Conservation (phyloP, 2,888 invertebrate genomes). For the Pollenia angustigena region DNA sequence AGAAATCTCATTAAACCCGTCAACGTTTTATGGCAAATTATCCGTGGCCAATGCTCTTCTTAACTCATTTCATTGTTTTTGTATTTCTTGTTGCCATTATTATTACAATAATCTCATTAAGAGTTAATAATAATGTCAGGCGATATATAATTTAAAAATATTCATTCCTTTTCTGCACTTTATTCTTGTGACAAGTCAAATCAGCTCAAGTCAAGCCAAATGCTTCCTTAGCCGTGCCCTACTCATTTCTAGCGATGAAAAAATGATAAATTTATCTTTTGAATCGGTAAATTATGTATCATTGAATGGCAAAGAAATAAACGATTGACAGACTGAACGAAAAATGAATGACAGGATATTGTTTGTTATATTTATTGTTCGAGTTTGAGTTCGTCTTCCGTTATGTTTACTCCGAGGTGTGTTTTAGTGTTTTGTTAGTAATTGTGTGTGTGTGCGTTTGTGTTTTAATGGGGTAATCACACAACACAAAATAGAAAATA, state of each 20-base stretch:
- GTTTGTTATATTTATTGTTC: neutral
- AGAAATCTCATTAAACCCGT: conserved; percentile 36
- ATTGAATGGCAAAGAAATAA: conserved; percentile 33
- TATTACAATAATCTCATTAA: conserved; percentile 33
- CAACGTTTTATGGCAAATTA: conserved; percentile 30
- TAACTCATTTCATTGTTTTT: neutral
- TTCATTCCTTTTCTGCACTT: neutral
- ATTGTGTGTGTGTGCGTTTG: neutral
- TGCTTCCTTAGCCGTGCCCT: no score
- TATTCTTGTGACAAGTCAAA: conserved; percentile 26
- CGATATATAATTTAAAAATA: conserved; percentile 8
- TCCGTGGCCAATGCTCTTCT: neutral
- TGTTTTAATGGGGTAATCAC: neutral
- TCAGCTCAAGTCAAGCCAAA: neutral
- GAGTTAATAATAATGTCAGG: conserved; percentile 30
- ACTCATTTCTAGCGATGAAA: neutral
- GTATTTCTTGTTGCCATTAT: neutral
- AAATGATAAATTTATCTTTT: conserved; percentile 53
- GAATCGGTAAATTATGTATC: conserved; percentile 36
- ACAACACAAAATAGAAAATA: conserved; percentile 2
- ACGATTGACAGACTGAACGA: conserved; percentile 17
- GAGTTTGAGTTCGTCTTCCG: neutral
- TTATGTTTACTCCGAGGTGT: neutral
- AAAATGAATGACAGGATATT: conserved; percentile 9
- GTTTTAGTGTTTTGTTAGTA: neutral